phyloP scores from a whole-genome alignment of 2,797 vertebrate genomes.

The Pseudochirops cupreus region DNA sequence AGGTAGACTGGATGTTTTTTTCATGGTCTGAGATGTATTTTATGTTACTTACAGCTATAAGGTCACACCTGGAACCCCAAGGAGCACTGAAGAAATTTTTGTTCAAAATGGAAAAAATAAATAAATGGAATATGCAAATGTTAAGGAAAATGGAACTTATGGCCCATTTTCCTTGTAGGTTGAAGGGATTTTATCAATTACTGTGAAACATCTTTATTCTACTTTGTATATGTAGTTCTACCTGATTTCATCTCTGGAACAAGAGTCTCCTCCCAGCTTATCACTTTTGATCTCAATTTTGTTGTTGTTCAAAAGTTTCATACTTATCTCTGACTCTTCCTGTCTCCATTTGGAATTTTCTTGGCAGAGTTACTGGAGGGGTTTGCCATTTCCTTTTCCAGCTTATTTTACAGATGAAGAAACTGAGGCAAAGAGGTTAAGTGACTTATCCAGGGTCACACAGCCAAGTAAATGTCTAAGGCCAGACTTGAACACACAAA shows the following conservation, averaged over 20 bases:
- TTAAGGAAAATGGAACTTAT: constrained; percentile 47
- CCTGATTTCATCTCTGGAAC: not conserved
- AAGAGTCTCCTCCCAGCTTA: not conserved
- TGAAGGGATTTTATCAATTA: not conserved
- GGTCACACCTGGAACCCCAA: not conserved
- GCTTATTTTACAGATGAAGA: no score
- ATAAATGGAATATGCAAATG: constrained; percentile 47
- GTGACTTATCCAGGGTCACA: no score
- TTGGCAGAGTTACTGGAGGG: no score
- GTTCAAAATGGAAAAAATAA: constrained; percentile 34
- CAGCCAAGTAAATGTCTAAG: no score
- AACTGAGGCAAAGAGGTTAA: no score
- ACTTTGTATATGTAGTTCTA: not conserved
- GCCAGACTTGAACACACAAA: no score
- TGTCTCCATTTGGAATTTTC: no score
- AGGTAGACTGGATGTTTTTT: not conserved
- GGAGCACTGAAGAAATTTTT: constrained; percentile 48
- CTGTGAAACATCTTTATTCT: not conserved
- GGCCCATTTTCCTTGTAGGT: not conserved
- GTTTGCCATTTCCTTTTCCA: no score
- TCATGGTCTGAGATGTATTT: not conserved
- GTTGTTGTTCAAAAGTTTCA: not conserved
- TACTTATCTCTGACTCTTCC: no score
- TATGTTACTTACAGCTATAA: not conserved
- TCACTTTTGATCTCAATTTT: not conserved